Conservation (phyloP, 2,888 invertebrate species). For the Neoaliturus tenellus region DNA sequence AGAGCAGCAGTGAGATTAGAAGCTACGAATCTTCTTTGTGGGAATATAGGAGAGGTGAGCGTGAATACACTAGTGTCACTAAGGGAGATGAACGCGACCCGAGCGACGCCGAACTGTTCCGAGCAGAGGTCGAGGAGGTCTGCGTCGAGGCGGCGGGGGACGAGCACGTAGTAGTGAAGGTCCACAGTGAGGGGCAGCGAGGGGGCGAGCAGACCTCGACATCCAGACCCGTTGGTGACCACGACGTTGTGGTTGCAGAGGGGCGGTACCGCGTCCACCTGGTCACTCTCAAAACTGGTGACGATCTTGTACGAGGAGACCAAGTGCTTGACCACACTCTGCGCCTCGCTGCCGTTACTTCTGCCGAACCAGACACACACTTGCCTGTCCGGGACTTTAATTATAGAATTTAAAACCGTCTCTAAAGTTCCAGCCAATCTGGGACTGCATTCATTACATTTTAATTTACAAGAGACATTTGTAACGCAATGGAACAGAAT, state of each 20-base stretch:
- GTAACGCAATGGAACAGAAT: not conserved
- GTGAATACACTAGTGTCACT: not conserved
- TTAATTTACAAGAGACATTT: not conserved
- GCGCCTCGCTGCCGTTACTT: not conserved
- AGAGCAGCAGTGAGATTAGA: not conserved
- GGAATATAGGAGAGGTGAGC: not conserved
- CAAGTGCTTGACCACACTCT: not conserved
- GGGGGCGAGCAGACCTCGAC: not conserved
- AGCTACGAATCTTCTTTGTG: not conserved
- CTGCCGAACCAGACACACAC: not conserved
- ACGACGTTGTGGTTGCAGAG: slow-evolving; percentile 1
- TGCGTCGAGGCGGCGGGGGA: not conserved
- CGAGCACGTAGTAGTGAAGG: not conserved
- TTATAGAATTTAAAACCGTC: not conserved
- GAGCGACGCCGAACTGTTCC: slow-evolving; percentile 37
- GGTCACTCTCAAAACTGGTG: not conserved
- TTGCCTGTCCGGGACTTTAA: not conserved
- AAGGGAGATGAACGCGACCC: not conserved
- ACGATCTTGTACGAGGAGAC: not conserved
- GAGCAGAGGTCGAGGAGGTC: not conserved
- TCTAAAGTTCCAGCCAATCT: not conserved
- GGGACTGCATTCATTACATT: not conserved
- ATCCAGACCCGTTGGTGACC: not conserved
- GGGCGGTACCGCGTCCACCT: not conserved
- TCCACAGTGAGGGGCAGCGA: not conserved